Base-by-base conservation (phyloP, 2,797 vertebrate genomes). In the Echeneis naucrates region DNA sequence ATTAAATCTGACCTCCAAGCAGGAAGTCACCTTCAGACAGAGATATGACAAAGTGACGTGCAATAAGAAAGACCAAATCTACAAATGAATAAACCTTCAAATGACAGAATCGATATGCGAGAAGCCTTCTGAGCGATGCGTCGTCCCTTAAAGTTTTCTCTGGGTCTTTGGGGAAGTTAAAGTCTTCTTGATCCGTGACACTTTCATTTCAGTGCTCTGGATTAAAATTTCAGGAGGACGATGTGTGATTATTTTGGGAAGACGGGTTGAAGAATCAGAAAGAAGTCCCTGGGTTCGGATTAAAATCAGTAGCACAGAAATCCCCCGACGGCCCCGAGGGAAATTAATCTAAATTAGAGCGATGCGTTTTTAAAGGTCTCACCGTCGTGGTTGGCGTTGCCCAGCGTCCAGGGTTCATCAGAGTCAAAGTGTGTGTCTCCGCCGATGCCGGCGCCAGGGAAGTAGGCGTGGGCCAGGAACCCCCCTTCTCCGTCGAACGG, bases 351-450 rank as follows among this genome's bases (percentile, higher is more conserved):
- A 44, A 44, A n/a, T n/a, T 17, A 7, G 16, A 42, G 9, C 4
- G 10, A 2, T 45, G 50, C 16, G 27, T 24, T 26, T 42, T 17
- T 4, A 10, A 35, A 3, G 1, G 21, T 45, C 84, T 68, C 37
- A 90, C 97, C 98, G 60, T 99, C 97, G 17, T 98, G 96, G 86
- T 99, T 99, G 80, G 96, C 95, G 70, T 97, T 99, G 73, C 97
- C 97, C 72, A 99, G 92, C 0, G 98, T 99, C 98, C 98, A 99
- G 0, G 98, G 98, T 75, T 99, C 98, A 3, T 99, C 98, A 0
- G 96, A 98, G 90, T 99, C 98, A 2, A 99, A 99, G 88, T 99
- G 98, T 17, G 98, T 99, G 88, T 99, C 98, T 69, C 98, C 98
- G 72, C 98, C 98, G 40, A 99, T 99, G 63, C 98, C 98, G 0